phyloP scores from a whole-genome alignment of 2,797 vertebrate species.

The Acestrorhynchus altus region DNA sequence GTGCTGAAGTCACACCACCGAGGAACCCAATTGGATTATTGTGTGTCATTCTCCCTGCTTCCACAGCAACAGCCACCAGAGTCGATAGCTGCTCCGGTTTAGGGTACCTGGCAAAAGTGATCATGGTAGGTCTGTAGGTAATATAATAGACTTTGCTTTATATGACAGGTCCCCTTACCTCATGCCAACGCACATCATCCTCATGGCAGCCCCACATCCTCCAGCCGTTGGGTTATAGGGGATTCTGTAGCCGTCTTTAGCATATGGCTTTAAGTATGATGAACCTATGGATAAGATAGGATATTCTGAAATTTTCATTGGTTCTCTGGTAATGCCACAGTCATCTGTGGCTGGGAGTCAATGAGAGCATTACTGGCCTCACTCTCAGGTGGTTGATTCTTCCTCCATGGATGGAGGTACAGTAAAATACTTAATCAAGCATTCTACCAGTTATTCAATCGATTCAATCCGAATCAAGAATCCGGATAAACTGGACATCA shows the following conservation, averaged over 20 bases:
- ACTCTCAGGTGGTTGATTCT: too few relatives aligned
- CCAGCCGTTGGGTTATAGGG: constrained; percentile 77
- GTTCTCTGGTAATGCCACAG: too few relatives aligned
- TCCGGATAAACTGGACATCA: too few relatives aligned
- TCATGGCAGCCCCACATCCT: constrained; percentile 86
- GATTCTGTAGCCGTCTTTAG: constrained; percentile 78
- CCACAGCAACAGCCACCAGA: constrained; percentile 80
- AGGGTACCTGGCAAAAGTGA: constrained; percentile 73
- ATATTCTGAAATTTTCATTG: not conserved
- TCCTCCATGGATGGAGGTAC: too few relatives aligned
- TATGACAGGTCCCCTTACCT: constrained; percentile 67
- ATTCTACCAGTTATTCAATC: too few relatives aligned
- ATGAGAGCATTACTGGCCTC: too few relatives aligned
- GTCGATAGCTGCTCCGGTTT: constrained; percentile 77
- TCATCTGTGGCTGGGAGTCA: too few relatives aligned
- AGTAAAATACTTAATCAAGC: too few relatives aligned
- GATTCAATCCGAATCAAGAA: too few relatives aligned
- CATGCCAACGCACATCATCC: constrained; percentile 87
- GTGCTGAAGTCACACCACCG: constrained; percentile 78
- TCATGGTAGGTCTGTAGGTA: not conserved
- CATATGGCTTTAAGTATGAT: constrained; percentile 71
- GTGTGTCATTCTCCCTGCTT: constrained; percentile 87
- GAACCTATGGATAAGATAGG: not conserved
- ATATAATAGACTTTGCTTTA: not conserved
- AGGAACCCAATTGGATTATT: constrained; percentile 85